A percentile compares a stretch with the other conserved stretches of the same genome.
Evolutionary conservation across 1,140 invertebrate species (phyloP).

Genomic region (Thaumatotibia leucotreta): DNA sequence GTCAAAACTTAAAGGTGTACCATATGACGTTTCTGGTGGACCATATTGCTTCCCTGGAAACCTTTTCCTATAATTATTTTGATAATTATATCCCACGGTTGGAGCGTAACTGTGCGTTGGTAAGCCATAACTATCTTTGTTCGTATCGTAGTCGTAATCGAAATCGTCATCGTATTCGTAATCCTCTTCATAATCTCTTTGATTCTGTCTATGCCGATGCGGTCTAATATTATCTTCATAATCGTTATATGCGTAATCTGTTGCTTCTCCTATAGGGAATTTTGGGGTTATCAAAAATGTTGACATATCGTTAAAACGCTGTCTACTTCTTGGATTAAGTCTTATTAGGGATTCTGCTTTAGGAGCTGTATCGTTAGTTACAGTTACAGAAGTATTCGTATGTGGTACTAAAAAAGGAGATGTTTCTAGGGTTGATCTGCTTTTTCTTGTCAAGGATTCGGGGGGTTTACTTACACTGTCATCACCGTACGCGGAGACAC

Average conservation of each 20-base stretch:
- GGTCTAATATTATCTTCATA: conserved; percentile 31
- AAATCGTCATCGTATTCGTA: conserved; percentile 40
- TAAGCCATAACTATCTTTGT: conserved; percentile 16
- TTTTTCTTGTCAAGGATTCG: neutral
- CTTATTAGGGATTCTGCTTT: conserved; percentile 38
- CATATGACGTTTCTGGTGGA: conserved; percentile 12
- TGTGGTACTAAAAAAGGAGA: conserved; percentile 24
- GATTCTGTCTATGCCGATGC: conserved; percentile 16
- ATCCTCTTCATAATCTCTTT: conserved; percentile 40
- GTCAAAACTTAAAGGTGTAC: conserved; percentile 18
- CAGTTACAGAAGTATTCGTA: neutral
- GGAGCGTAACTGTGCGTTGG: conserved; percentile 25
- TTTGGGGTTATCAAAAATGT: conserved; percentile 40
- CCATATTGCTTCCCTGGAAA: conserved; percentile 1
- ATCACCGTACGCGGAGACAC: conserved; percentile 52
- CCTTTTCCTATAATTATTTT: neutral
- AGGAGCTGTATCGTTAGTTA: conserved; percentile 24
- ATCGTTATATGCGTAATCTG: conserved; percentile 36
- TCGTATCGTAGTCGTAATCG: conserved; percentile 39
- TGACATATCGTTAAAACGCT: conserved; percentile 14
- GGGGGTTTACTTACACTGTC: conserved; percentile 59
- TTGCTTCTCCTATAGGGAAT: conserved; percentile 44
- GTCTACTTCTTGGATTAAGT: conserved; percentile 24
- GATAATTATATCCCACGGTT: conserved; percentile 16
- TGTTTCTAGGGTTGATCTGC: conserved; percentile 29